phyloP scores from a whole-genome alignment of 2,797 vertebrate genomes.

The Botia kubotai region DNA sequence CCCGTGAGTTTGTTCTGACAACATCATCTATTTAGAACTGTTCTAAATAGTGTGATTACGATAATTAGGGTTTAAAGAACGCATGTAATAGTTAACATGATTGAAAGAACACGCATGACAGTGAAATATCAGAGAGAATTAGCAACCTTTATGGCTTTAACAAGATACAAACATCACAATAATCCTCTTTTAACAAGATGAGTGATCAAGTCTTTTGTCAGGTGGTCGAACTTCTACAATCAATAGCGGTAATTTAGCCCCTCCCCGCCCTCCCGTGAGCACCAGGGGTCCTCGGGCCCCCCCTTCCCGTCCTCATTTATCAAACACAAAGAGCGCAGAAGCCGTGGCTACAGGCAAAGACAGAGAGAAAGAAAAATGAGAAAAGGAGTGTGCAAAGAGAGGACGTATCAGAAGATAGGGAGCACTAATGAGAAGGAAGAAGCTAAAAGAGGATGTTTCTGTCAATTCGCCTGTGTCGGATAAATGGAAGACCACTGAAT shows the following conservation, averaged over 20 bases:
- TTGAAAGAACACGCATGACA: conserved; percentile 49
- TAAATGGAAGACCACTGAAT: conserved; percentile 11
- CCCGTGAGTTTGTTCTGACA: neutral
- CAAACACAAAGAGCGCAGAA: conserved; percentile 66
- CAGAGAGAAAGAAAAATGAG: conserved; percentile 39
- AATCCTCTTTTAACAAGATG: conserved; percentile 82
- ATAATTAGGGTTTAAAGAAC: conserved; percentile 29
- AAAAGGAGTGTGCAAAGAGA: conserved; percentile 3
- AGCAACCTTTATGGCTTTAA: conserved; percentile 75
- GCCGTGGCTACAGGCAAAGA: conserved; percentile 54
- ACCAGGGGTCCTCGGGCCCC: conserved; percentile 51
- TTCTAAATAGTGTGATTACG: conserved; percentile 11
- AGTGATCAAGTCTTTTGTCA: conserved; percentile 79
- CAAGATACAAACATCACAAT: conserved; percentile 80
- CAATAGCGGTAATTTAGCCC: conserved; percentile 79
- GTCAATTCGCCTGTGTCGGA: conserved; percentile 33
- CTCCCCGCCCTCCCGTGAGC: conserved; percentile 38
- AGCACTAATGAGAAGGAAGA: conserved; percentile 9
- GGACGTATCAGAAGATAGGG: conserved; percentile 1
- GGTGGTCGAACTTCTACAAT: conserved; percentile 73
- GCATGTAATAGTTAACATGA: conserved; percentile 70
- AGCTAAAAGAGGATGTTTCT: conserved; percentile 41
- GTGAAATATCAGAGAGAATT: conserved; percentile 43
- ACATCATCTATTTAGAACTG: neutral
- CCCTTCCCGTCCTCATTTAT: conserved; percentile 44